Evolutionary conservation across 2,888 invertebrate genomes (phyloP).

Genomic region (Habrosyne pyritoides): DNA sequence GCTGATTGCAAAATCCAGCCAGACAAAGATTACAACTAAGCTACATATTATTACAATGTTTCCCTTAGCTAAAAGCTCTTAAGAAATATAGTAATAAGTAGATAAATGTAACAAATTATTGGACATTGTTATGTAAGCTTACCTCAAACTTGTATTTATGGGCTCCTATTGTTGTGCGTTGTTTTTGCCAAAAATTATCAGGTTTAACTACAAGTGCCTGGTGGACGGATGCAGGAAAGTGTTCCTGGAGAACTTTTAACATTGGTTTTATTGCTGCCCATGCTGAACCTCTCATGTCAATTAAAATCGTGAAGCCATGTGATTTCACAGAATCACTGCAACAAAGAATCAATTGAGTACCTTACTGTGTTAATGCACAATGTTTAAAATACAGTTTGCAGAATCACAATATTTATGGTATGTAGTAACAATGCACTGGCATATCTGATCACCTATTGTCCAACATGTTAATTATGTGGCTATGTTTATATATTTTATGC

Average conservation of each 20-base stretch:
- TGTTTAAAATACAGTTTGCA: not conserved
- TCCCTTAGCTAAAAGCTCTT: not conserved
- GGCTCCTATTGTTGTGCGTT: conserved; percentile 97
- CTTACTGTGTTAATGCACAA: not conserved
- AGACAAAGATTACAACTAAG: too few species aligned
- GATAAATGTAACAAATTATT: too few species aligned
- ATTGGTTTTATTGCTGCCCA: conserved; percentile 99
- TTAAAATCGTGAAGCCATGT: conserved; percentile 96
- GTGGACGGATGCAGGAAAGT: conserved; percentile 96
- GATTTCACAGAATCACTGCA: conserved; percentile 93
- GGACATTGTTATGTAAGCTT: conserved; percentile 31
- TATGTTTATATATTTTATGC: conserved; percentile 1
- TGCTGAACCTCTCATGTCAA: conserved; percentile 98
- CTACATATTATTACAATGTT: not conserved
- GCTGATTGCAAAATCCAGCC: too few species aligned
- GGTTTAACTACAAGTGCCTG: conserved; percentile 99
- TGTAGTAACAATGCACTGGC: not conserved
- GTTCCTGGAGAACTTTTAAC: conserved; percentile 97
- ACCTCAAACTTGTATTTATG: conserved; percentile 99
- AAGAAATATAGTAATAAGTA: not conserved
- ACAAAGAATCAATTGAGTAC: conserved; percentile 45
- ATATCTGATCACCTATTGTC: conserved; percentile 10
- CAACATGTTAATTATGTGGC: conserved; percentile 5
- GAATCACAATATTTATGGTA: conserved; percentile 1
- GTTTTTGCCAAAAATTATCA: conserved; percentile 99